Evolutionary conservation across 2,888 invertebrate genomes (phyloP).

Genomic region (Pyrgus malvae): DNA sequence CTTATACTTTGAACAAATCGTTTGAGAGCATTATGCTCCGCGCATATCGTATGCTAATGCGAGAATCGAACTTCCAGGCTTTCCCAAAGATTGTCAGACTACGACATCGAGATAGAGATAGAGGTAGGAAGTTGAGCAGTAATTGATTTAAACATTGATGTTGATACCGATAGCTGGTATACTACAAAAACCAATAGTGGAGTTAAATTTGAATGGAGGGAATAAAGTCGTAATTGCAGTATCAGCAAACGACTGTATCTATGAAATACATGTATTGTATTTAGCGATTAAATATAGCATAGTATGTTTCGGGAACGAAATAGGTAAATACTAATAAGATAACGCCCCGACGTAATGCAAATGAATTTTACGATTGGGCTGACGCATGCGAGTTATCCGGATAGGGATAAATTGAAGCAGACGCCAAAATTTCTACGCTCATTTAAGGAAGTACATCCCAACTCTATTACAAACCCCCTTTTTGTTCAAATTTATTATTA

Average conservation of each 20-base stretch:
- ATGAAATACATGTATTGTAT: too few relatives aligned
- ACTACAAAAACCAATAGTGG: too few relatives aligned
- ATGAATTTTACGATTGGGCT: slow-evolving; percentile 55
- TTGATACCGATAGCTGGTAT: too few relatives aligned
- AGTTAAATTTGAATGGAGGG: too few relatives aligned
- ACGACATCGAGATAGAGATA: too few relatives aligned
- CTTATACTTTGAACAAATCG: slow-evolving; percentile 11
- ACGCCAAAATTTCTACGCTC: slow-evolving; percentile 55
- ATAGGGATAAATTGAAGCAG: slow-evolving; percentile 58
- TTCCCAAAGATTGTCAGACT: not conserved
- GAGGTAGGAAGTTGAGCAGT: too few relatives aligned
- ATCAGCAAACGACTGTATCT: too few relatives aligned
- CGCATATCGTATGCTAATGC: slow-evolving; percentile 4
- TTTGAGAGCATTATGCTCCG: slow-evolving; percentile 1
- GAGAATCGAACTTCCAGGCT: not conserved
- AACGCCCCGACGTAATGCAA: slow-evolving; percentile 65
- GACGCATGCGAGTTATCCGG: slow-evolving; percentile 40
- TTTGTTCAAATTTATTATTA: slow-evolving; percentile 4
- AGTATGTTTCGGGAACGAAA: slow-evolving; percentile 39
- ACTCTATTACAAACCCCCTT: slow-evolving; percentile 9
- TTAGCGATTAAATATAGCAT: not conserved
- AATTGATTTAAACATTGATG: too few relatives aligned
- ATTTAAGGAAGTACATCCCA: slow-evolving; percentile 48
- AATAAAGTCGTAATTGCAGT: too few relatives aligned
- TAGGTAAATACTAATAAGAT: slow-evolving; percentile 64